These are phyloP conservation scores for Diarsia rubi DNA, from an alignment of 2,888 invertebrate genomes.

Conservation along the genomic window DNA sequence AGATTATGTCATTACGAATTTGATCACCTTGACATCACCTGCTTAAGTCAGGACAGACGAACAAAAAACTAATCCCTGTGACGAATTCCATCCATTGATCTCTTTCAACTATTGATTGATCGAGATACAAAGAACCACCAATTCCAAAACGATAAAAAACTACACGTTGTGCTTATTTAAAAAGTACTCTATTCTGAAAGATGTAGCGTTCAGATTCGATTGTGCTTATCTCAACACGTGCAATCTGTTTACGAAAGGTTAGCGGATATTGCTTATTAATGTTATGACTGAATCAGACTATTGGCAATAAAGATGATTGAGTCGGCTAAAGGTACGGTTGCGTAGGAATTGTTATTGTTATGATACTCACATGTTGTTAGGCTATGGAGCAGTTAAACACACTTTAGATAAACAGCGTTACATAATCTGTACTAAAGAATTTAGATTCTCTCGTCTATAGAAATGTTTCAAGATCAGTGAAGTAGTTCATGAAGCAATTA, in stretches of 20 bases:
- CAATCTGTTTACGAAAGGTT: conserved; percentile 83
- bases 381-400: not conserved
- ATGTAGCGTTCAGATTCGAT: conserved; percentile 62
- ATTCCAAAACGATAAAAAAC: conserved; percentile 51
- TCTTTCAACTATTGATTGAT: conserved; percentile 84
- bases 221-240: conserved; percentile 76
- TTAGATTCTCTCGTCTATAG: conserved; percentile 5
- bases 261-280: conserved; percentile 89
- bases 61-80: conserved; percentile 76
- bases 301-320: conserved; percentile 86
- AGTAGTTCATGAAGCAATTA: conserved; percentile 32
- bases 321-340: conserved; percentile 68
- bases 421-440: conserved; percentile 10
- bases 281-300: conserved; percentile 84
- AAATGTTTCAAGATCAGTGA: conserved; percentile 29
- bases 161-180: conserved; percentile 13
- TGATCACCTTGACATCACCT: conserved; percentile 64
- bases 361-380: conserved; percentile 32
- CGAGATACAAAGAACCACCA: conserved; percentile 68
- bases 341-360: conserved; percentile 50
- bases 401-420: conserved; percentile 21
- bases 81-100: conserved; percentile 82
- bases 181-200: conserved; percentile 41
- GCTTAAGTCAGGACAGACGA: conserved; percentile 56
- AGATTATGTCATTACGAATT: conserved; percentile 61